phyloP scores from a whole-genome alignment of 2,113 vertebrate genomes.

The Penelope pileata region DNA sequence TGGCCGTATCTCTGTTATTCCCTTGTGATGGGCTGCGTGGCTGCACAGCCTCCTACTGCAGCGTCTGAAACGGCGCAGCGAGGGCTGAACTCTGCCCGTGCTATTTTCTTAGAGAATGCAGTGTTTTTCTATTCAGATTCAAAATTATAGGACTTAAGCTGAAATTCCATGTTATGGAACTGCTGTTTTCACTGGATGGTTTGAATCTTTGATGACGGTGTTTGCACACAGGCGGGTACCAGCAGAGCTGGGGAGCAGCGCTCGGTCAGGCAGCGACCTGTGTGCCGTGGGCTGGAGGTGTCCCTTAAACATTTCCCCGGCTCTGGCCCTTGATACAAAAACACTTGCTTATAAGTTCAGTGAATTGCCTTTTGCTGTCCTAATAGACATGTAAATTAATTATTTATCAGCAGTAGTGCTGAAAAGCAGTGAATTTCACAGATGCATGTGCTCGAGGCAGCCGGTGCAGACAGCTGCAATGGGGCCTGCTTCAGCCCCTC shows the following conservation, averaged over 20 bases:
- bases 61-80: neutral
- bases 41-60: neutral
- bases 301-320: neutral
- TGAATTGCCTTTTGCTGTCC: conserved; percentile 27
- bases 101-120: neutral
- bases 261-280: neutral
- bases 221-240: neutral
- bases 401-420: conserved; percentile 28
- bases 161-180: neutral
- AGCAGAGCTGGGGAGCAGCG: neutral
- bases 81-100: neutral
- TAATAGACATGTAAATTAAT: neutral
- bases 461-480: neutral
- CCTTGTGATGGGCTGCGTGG: neutral
- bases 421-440: conserved; percentile 2
- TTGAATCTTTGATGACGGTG: neutral
- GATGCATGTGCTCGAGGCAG: neutral
- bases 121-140: neutral
- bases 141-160: neutral
- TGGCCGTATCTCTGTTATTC: neutral
- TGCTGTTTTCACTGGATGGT: neutral
- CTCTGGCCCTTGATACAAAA: neutral
- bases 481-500: neutral
- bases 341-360: conserved; percentile 19
- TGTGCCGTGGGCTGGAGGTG: neutral